phyloP scores from a whole-genome alignment of 1,140 invertebrate species.

The Odontomachus brunneus region DNA sequence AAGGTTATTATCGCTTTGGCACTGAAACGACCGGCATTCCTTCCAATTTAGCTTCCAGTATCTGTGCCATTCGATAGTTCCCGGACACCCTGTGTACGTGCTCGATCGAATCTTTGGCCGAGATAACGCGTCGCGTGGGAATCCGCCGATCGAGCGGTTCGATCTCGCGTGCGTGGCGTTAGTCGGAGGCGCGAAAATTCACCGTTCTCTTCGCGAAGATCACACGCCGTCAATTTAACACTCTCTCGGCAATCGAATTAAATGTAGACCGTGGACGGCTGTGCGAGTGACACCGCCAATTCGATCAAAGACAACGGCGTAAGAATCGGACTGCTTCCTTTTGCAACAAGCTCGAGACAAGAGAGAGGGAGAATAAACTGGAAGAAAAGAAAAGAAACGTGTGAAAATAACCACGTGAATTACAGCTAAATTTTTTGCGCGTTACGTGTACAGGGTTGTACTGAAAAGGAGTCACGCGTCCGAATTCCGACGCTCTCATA shows the following conservation, averaged over 20 bases:
- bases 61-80: background rate
- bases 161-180: slow-evolving; percentile 12
- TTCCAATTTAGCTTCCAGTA: background rate
- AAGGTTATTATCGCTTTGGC: background rate
- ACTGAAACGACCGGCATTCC: background rate
- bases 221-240: slow-evolving; percentile 34
- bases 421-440: background rate
- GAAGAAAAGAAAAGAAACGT: no score
- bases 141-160: slow-evolving; percentile 36
- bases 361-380: no score
- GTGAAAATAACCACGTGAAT: no score
- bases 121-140: slow-evolving; percentile 39
- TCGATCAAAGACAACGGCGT: no score
- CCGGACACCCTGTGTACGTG: background rate
- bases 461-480: background rate
- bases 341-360: no score
- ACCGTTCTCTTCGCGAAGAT: slow-evolving; percentile 5
- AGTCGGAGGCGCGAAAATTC: slow-evolving; percentile 35
- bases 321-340: no score
- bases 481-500: slow-evolving; percentile 10
- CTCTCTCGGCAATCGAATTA: slow-evolving; percentile 20
- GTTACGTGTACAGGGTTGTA: background rate
- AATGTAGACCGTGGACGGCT: background rate
- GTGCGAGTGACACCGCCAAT: no score
- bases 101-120: slow-evolving; percentile 10